Evolutionary conservation across 2,113 vertebrate species (phyloP).

Genomic region (Tonatia bakeri): DNA sequence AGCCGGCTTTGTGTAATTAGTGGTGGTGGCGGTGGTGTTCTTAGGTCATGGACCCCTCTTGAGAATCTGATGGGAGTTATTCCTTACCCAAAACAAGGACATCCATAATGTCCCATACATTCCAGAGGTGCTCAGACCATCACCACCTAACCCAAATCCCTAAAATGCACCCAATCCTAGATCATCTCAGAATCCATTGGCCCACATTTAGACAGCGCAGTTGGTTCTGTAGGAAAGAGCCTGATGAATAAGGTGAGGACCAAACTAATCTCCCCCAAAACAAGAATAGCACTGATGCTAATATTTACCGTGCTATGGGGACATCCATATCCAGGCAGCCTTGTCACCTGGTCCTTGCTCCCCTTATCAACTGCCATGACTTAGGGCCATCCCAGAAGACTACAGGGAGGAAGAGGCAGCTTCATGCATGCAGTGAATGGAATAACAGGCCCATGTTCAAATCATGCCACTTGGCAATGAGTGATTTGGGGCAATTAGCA

Average conservation of each 20-base stretch:
- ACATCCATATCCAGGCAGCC: background rate
- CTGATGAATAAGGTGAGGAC: background rate
- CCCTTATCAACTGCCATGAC: background rate
- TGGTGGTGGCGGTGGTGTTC: background rate
- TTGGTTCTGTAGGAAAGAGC: background rate
- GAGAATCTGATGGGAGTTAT: background rate
- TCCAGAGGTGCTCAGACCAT: background rate
- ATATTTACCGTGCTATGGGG: background rate
- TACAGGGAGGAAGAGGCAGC: background rate
- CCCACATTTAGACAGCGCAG: background rate
- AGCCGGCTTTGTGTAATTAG: background rate
- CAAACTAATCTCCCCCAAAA: background rate
- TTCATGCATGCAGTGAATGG: background rate
- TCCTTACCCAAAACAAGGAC: background rate
- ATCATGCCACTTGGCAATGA: fast-evolving
- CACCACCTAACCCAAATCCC: background rate
- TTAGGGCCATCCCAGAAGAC: background rate
- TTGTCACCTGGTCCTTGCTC: background rate
- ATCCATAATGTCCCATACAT: background rate
- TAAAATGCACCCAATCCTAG: background rate
- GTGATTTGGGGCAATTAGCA: fast-evolving
- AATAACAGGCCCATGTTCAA: background rate
- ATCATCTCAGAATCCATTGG: background rate
- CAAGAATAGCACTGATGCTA: background rate
- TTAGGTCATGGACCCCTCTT: background rate